Evolutionary conservation across 2,797 vertebrate genomes (phyloP).

Genomic region (Micropoecilia bifurca): DNA sequence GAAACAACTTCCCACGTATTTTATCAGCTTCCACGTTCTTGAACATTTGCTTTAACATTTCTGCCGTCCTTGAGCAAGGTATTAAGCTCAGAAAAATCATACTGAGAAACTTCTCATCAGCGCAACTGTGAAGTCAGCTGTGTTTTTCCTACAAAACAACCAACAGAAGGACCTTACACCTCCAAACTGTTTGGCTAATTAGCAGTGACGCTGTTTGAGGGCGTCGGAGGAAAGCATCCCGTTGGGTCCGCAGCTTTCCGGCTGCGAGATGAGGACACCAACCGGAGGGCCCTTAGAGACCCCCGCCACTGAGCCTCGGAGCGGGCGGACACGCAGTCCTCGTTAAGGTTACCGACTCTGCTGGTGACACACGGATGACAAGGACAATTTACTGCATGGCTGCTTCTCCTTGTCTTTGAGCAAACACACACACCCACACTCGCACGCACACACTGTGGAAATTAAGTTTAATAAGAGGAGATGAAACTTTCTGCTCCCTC

Average conservation of each 20-base stretch:
- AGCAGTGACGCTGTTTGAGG: conserved; percentile 41
- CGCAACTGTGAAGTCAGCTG: background rate
- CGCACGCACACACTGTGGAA: conserved; percentile 26
- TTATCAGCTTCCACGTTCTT: background rate
- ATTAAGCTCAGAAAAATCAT: background rate
- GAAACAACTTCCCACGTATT: background rate
- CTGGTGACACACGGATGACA: conserved; percentile 63
- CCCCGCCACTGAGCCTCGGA: background rate
- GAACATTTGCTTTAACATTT: no score
- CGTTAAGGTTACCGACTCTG: conserved; percentile 61
- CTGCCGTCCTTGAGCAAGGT: conserved; percentile 14
- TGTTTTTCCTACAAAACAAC: background rate
- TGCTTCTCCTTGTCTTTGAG: conserved; percentile 55
- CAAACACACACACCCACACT: conserved; percentile 30
- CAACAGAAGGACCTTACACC: background rate
- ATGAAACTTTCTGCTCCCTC: conserved; percentile 66
- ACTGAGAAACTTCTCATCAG: background rate
- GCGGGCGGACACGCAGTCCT: conserved; percentile 48
- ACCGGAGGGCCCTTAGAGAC: conserved; percentile 33
- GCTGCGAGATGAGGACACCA: conserved; percentile 23
- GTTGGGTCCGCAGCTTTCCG: background rate
- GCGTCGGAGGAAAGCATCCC: conserved; percentile 9
- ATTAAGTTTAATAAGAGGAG: conserved; percentile 68
- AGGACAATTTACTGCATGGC: conserved; percentile 70
- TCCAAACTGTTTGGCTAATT: conserved; percentile 58